Conservation (phyloP, 2,797 vertebrate species). For the Molothrus aeneus region DNA sequence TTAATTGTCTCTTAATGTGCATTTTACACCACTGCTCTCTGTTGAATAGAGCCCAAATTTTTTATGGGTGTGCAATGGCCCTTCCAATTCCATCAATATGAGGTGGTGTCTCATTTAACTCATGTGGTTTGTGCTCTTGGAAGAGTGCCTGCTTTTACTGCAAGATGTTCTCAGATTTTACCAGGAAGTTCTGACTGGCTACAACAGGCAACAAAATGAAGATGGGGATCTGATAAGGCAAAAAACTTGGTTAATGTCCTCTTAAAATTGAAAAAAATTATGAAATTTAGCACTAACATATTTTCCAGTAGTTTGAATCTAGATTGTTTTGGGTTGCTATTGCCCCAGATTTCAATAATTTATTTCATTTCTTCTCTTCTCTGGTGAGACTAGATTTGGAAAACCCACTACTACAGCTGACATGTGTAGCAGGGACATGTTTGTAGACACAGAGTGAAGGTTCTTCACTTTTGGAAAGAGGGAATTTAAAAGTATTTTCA, state of each 20-base stretch:
- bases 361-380: not conserved
- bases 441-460: not conserved
- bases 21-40: not conserved
- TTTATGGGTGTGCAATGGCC: not conserved
- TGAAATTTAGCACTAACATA: not conserved
- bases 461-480: not conserved
- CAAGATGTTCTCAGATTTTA: not conserved
- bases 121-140: not conserved
- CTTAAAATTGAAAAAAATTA: not conserved
- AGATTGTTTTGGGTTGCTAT: not conserved
- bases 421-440: not conserved
- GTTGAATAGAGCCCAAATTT: not conserved
- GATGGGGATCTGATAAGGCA: accelerated
- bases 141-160: not conserved
- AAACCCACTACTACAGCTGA: not conserved
- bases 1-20: not conserved
- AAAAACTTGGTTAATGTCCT: not conserved
- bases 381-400: not conserved
- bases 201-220: not conserved
- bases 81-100: not conserved
- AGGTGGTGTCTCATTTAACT: not conserved
- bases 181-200: not conserved
- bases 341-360: not conserved
- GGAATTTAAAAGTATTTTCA: not conserved
- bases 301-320: not conserved